Base-by-base conservation (phyloP, 2,888 invertebrate genomes). In the Coenonympha glycerion region DNA sequence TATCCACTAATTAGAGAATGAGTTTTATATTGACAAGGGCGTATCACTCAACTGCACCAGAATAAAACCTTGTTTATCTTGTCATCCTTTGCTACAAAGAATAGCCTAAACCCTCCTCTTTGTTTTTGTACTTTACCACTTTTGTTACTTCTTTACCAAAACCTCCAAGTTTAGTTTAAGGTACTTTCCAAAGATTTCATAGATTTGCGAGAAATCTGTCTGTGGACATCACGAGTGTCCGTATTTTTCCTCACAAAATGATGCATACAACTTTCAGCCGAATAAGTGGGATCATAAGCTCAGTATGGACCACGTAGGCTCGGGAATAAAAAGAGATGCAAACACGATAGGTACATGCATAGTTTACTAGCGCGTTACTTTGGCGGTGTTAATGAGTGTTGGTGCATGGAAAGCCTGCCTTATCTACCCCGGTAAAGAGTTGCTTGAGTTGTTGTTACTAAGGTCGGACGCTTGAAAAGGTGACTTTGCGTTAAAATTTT, bases 281-380 rank as follows among this genome's bases (percentile, higher is more conserved):
- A 19, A 11, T 11, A 16, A 36, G 19, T 6, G 15, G 31, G 31
- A 31, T 9, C 21, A 37, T 13, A 21, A 21, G 21, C 36, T 37
- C 6, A 37, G 36, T 37, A 15, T 8, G 21, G 21, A 21, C 37
- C 21, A 13, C 1, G 8, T 3, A 75, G 66, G 66, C 64, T 62
- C 73, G 79, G 76, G 76, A 59, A 76, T 65, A 67, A 59, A 83
- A 76, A 67, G 83, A 84, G 84, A 85, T 85, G 83, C 71, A 82
- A 73, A 84, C 83, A 82, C 61, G 83, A 85, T 83, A n/a, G n/a
- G n/a, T n/a, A 84, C 73, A 65, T 77, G 78, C 79, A 84, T 81
- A 83, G 74, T 84, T 78, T 65, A 81, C 64, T 61, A 59, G 53
- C 62, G 69, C 70, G 65, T 76, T 79, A 81, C 83, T 80, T 71